Base-by-base conservation (phyloP, 2,888 invertebrate genomes). In the Gymnocheta viridis region DNA sequence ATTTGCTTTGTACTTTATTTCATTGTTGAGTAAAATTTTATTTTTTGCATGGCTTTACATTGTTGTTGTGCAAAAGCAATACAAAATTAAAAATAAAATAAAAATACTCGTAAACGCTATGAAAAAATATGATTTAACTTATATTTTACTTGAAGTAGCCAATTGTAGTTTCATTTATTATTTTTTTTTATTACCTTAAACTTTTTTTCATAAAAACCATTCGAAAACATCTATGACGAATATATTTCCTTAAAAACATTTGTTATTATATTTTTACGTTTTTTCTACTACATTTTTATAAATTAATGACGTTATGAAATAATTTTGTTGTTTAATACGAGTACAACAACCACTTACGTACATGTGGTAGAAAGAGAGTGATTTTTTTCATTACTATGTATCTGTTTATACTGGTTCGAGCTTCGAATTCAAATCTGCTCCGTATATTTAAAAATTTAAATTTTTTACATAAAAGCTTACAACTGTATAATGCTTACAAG, bases 261-360 rank as follows among this genome's bases (percentile, higher is more conserved):
- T 74, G 41, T 51, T 67, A 44, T 81, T 67, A 49, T 60, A 22
- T 41, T 22, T 17, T 49, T 6, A 27, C 24, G 2, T 27, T 27
- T 54, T 64, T 41, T 35, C 54, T 27, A 27, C 2, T 6, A 41
- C 41, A 32, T 17, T 6, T 27, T n/a, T 12, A 58, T 24, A 32
- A 32, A 66, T 38, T 29, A 58, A 73, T 67, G 58, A 80, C 80
- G 80, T 67, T 80, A 67, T 54, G 60, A 74, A 81, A 58, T 81
- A 62, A 62, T 79, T 38, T 22, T 56, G 4, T n/a, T n/a, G 54
- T 54, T 54, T 27, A 27, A 9, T 14, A 27, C 51, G 2, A 17
- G 4, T 22, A 22, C 19, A 22, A 47, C 19, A 22, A 41, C 38
- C 4, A n/a, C 14, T n/a, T n/a, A 14, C 17, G 44, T 4, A 17